A percentile compares a stretch with the other conserved stretches of the same genome.
phyloP scores from a whole-genome alignment of 2,113 vertebrate species.

The Condylura cristata region DNA sequence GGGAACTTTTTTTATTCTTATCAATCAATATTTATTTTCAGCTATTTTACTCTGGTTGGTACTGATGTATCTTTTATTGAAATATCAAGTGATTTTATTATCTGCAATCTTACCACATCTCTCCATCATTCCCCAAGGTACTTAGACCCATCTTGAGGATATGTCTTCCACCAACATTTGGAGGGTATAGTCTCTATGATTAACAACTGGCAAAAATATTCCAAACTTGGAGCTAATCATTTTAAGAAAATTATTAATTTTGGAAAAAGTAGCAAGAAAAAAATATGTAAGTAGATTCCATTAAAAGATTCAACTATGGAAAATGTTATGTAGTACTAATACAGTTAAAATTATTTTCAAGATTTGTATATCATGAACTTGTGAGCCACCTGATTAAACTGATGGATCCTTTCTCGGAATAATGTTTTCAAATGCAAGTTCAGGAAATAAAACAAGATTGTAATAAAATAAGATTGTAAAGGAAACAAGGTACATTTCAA shows the following conservation, averaged over 20 bases:
- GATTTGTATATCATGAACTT: background rate
- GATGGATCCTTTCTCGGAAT: background rate
- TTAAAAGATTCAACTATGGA: background rate
- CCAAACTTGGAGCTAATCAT: background rate
- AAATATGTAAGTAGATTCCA: background rate
- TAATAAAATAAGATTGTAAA: background rate
- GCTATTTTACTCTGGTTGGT: background rate
- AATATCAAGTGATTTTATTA: background rate
- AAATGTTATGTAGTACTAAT: background rate
- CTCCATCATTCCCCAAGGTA: background rate
- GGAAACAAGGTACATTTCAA: background rate
- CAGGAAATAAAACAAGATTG: background rate
- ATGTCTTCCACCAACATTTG: background rate
- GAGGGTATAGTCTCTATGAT: background rate
- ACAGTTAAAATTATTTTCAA: background rate
- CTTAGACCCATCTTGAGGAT: background rate
- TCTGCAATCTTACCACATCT: background rate
- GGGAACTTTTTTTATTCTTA: background rate
- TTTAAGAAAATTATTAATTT: background rate
- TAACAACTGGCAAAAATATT: background rate
- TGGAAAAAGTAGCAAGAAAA: background rate
- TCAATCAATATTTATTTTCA: background rate
- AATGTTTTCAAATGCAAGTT: background rate
- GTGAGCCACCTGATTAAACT: background rate
- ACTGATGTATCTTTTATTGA: background rate